phyloP scores from a whole-genome alignment of 2,113 vertebrate genomes.

The Leptosomus discolor region DNA sequence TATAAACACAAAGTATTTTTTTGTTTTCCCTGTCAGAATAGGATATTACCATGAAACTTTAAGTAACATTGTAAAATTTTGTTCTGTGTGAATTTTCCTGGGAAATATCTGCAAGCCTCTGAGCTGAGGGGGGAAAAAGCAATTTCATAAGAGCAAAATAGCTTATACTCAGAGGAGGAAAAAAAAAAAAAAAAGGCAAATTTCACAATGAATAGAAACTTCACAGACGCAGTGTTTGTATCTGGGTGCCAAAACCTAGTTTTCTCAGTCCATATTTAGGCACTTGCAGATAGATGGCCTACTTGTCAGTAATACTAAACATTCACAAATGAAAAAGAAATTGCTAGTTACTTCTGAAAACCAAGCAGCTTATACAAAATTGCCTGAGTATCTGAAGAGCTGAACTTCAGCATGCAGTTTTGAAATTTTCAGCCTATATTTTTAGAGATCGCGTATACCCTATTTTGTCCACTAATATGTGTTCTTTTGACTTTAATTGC shows the following conservation, averaged over 20 bases:
- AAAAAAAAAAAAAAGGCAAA: neutral
- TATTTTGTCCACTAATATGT: slow-evolving; percentile 29
- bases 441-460: neutral
- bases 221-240: neutral
- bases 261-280: slow-evolving; percentile 49
- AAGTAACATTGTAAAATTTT: neutral
- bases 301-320: slow-evolving; percentile 37
- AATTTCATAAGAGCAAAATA: neutral
- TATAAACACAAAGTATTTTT: neutral
- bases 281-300: slow-evolving; percentile 34
- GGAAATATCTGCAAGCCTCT: neutral
- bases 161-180: neutral
- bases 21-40: neutral
- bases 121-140: neutral
- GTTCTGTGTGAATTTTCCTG: neutral
- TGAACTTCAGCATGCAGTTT: neutral
- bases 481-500: slow-evolving; percentile 48
- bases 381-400: neutral
- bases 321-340: neutral
- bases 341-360: neutral
- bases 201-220: slow-evolving; percentile 45
- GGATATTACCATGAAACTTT: neutral
- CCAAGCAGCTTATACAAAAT: neutral
- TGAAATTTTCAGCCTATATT: neutral
- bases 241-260: slow-evolving; percentile 5